Evolutionary conservation across 2,888 invertebrate genomes (phyloP).

Genomic region (Agrotis puta): DNA sequence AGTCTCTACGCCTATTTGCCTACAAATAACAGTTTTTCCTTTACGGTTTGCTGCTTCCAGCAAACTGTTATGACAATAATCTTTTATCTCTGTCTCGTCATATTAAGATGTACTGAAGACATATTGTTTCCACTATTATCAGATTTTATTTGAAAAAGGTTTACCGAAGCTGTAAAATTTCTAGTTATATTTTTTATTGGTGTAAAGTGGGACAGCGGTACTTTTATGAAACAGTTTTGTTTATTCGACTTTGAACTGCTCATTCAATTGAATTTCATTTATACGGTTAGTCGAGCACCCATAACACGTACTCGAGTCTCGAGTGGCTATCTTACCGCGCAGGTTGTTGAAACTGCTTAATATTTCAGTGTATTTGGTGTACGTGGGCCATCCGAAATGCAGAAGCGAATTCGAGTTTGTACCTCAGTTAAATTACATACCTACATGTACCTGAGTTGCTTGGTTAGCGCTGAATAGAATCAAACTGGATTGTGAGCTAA

Average conservation of each 20-base stretch:
- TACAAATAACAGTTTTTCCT: slow-evolving; percentile 12
- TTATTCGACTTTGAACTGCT: slow-evolving; percentile 18
- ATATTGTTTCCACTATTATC: slow-evolving; percentile 47
- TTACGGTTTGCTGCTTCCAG: background rate
- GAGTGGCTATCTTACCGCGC: slow-evolving; percentile 42
- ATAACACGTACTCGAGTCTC: slow-evolving; percentile 45
- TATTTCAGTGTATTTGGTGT: slow-evolving; percentile 56
- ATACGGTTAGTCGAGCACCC: slow-evolving; percentile 28
- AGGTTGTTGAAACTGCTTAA: slow-evolving; percentile 55
- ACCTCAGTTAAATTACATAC: slow-evolving; percentile 51
- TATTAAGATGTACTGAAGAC: slow-evolving; percentile 22
- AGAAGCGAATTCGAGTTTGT: slow-evolving; percentile 33
- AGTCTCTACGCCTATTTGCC: slow-evolving; percentile 35
- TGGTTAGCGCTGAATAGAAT: slow-evolving; percentile 42
- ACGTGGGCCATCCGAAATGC: slow-evolving; percentile 47
- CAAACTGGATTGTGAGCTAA: slow-evolving; percentile 37
- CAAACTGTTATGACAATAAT: slow-evolving; percentile 10
- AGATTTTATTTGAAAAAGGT: slow-evolving; percentile 30
- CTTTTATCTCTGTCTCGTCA: slow-evolving; percentile 33
- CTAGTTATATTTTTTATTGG: slow-evolving; percentile 18
- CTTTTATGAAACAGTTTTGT: slow-evolving; percentile 11
- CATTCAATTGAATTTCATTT: slow-evolving; percentile 34
- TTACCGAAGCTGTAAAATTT: slow-evolving; percentile 28
- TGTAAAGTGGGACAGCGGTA: slow-evolving; percentile 21
- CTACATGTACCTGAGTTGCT: background rate